Conservation (phyloP, 2,888 invertebrate genomes). For the Eristalis arbustorum region DNA sequence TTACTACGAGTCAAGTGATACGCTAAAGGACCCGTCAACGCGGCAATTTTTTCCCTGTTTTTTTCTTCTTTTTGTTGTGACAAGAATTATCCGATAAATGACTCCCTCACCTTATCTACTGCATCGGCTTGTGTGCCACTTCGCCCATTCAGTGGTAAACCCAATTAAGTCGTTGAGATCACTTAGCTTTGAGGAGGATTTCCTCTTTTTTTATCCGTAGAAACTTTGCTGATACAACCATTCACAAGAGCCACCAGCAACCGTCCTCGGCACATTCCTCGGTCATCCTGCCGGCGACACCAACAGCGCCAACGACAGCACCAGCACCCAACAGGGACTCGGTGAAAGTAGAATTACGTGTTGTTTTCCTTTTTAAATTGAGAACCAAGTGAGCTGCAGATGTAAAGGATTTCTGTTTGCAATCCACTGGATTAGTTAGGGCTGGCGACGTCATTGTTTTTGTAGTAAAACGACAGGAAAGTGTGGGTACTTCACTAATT, state of each 20-base stretch:
- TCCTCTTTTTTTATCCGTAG: neutral
- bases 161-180: constrained; percentile 34
- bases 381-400: neutral
- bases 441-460: neutral
- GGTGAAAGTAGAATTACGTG: constrained; percentile 6
- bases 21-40: neutral
- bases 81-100: constrained; percentile 17
- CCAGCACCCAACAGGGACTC: neutral
- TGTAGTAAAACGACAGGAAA: neutral
- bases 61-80: neutral
- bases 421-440: neutral
- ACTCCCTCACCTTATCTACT: neutral
- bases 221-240: neutral
- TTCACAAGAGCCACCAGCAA: neutral
- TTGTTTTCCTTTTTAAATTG: constrained; percentile 2
- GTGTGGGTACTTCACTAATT: neutral
- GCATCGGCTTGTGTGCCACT: neutral
- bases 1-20: neutral
- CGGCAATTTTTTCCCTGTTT: neutral
- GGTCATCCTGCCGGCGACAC: neutral
- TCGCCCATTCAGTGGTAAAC: constrained; percentile 6
- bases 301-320: neutral
- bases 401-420: neutral
- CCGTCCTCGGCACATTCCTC: neutral
- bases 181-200: constrained; percentile 19